phyloP scores from a whole-genome alignment of 2,797 vertebrate species.

The Tinamus major region DNA sequence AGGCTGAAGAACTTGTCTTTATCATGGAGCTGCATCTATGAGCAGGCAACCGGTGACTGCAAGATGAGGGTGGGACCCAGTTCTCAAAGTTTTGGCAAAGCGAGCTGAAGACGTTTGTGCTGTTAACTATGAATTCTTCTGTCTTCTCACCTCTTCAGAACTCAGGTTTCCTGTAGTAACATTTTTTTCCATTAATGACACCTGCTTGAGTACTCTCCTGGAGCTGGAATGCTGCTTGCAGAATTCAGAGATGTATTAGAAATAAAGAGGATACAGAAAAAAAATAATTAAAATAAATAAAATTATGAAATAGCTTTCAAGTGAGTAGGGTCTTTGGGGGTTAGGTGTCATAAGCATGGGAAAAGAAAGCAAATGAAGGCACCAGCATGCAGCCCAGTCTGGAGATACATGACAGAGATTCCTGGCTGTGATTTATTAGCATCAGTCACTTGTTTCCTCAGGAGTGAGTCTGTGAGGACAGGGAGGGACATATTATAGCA shows the following conservation, averaged over 20 bases:
- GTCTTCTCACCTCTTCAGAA: not conserved
- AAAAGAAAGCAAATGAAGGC: not conserved
- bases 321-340: not conserved
- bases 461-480: not conserved
- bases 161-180: not conserved
- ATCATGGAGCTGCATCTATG: not conserved
- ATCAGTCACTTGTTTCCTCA: not conserved
- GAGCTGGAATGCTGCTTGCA: not conserved
- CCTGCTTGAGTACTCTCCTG: not conserved
- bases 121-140: not conserved
- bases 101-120: not conserved
- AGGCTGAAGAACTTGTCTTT: slow-evolving; percentile 8
- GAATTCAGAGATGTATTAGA: slow-evolving; percentile 6
- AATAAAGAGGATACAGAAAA: not conserved
- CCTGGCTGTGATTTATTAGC: not conserved
- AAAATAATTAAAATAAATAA: not conserved
- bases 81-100: not conserved
- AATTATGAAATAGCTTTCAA: not conserved
- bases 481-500: not conserved
- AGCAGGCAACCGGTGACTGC: not conserved
- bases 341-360: not conserved
- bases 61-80: not conserved
- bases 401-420: fast-evolving
- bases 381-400: not conserved
- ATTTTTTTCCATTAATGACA: not conserved